These are phyloP conservation scores for Cepaea hortensis DNA, from an alignment of 2,888 invertebrate species.

Conservation along the genomic window DNA sequence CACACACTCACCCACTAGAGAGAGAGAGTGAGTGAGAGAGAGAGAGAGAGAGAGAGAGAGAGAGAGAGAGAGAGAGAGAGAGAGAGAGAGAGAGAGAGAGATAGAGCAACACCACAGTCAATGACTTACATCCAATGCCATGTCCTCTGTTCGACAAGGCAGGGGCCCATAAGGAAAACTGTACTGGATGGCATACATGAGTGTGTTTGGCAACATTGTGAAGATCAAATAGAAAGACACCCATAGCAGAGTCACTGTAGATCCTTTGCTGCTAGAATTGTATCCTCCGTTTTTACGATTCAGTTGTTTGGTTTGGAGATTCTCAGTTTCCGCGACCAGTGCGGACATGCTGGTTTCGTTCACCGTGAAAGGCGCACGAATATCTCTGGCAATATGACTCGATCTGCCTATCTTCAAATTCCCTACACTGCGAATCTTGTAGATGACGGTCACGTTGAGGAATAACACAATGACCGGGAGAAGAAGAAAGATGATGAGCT, in stretches of 20 bases:
- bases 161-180: constrained; percentile 59
- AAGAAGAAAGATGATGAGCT: constrained; percentile 63
- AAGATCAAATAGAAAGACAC: constrained; percentile 72
- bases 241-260: constrained; percentile 69
- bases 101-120: background rate
- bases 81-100: constrained; percentile 22
- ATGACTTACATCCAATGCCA: constrained; percentile 35
- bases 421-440: constrained; percentile 51
- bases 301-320: background rate
- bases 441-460: constrained; percentile 64
- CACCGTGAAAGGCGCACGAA: background rate
- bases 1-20: too few species aligned
- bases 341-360: constrained; percentile 10
- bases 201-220: constrained; percentile 69
- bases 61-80: constrained; percentile 3
- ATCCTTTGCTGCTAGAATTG: constrained; percentile 55
- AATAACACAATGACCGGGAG: constrained; percentile 63
- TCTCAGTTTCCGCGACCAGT: background rate
- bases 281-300: background rate
- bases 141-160: constrained; percentile 39
- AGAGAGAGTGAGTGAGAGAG: too few species aligned
- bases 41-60: background rate
- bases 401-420: constrained; percentile 44
- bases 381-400: background rate
- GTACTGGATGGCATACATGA: constrained; percentile 64